Percentiles rank a stretch among this genome's conserved stretches.
Conservation (phyloP, 2,113 vertebrate species). For the Phocoena sinus region DNA sequence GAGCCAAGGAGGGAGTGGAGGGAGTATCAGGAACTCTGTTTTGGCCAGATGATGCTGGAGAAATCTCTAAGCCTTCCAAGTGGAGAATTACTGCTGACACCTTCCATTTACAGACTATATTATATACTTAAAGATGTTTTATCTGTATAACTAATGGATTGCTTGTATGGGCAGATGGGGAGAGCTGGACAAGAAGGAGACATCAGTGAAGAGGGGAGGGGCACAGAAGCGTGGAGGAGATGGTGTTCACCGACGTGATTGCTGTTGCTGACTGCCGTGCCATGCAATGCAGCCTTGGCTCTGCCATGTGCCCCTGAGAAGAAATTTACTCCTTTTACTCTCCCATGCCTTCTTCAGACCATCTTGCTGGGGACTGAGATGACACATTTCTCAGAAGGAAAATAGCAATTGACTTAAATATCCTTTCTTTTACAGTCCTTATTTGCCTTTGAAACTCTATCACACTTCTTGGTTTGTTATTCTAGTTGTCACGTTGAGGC, state of each 20-base stretch:
- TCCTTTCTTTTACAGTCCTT: not conserved
- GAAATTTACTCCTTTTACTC: not conserved
- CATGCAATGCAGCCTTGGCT: not conserved
- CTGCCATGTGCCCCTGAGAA: not conserved
- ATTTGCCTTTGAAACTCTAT: not conserved
- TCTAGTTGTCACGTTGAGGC: not conserved
- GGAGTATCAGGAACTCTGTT: not conserved
- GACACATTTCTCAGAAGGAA: not conserved
- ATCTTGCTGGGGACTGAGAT: not conserved
- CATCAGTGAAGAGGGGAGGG: not conserved
- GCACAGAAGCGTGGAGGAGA: not conserved
- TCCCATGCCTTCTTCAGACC: not conserved
- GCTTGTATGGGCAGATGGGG: not conserved
- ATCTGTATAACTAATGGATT: not conserved
- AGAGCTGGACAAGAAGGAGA: not conserved
- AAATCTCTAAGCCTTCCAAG: not conserved
- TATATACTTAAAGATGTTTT: not conserved
- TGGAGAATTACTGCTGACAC: not conserved
- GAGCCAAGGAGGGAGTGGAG: not conserved
- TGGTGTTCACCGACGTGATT: rapidly evolving
- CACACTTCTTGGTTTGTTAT: not conserved
- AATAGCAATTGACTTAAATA: not conserved
- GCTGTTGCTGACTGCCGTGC: not conserved
- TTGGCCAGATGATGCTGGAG: not conserved
- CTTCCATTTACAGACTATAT: not conserved